These are phyloP conservation scores for Andrena flavipes DNA, from an alignment of 2,888 invertebrate genomes.

Conservation along the genomic window DNA sequence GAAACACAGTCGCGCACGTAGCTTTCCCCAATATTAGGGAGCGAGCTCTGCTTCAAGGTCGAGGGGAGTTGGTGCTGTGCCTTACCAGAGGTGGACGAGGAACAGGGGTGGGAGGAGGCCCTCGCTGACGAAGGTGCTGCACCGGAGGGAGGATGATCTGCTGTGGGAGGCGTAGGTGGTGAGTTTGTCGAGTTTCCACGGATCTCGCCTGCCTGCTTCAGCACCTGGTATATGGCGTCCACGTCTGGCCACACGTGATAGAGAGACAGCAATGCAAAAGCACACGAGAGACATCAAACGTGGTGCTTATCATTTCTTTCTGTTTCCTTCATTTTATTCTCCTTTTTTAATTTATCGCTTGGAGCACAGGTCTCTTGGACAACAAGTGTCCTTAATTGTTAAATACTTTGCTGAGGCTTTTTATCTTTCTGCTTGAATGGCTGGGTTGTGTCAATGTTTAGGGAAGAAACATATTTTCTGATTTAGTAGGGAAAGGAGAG, in stretches of 20 bases:
- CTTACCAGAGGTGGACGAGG: conserved; percentile 85
- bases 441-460: neutral
- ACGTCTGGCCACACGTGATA: conserved; percentile 87
- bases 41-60: conserved; percentile 59
- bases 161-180: conserved; percentile 84
- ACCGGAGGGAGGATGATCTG: conserved; percentile 81
- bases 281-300: conserved; percentile 39
- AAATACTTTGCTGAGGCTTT: neutral
- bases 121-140: conserved; percentile 81
- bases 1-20: neutral
- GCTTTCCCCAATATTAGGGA: conserved; percentile 7
- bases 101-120: conserved; percentile 84
- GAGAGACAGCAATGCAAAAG: conserved; percentile 63
- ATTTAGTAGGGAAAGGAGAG: neutral
- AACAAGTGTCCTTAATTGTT: conserved; percentile 7
- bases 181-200: conserved; percentile 84
- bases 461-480: neutral
- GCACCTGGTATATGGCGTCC: conserved; percentile 97
- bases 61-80: conserved; percentile 73
- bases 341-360: neutral
- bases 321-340: conserved; percentile 8
- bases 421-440: neutral
- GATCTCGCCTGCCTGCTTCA: conserved; percentile 97
- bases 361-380: neutral
- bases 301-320: conserved; percentile 41